phyloP scores from a whole-genome alignment of 2,113 vertebrate genomes.

The Blennius ocellaris region DNA sequence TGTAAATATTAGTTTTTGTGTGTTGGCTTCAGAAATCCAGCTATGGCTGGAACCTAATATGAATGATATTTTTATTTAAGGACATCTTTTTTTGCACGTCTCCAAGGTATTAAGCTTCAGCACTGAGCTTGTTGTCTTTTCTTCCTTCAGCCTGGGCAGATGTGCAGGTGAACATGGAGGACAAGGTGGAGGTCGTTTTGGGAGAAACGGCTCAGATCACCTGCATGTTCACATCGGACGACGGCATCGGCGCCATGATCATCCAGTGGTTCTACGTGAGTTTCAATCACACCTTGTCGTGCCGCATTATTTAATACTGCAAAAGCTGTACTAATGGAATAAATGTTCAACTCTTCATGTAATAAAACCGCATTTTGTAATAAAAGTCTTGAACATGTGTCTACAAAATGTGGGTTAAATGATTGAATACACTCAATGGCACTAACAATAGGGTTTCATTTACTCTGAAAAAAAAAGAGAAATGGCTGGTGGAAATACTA shows the following conservation, averaged over 20 bases:
- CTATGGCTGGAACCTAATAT: background rate
- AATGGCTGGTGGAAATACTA: too few relatives aligned
- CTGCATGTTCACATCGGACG: slow-evolving; percentile 58
- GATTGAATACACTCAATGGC: too few relatives aligned
- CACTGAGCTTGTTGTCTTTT: background rate
- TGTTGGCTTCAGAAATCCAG: background rate
- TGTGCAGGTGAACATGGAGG: slow-evolving; percentile 67
- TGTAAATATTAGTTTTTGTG: background rate
- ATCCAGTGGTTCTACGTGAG: slow-evolving; percentile 71
- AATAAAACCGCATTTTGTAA: too few relatives aligned
- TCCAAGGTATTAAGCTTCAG: background rate
- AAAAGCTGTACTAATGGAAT: too few relatives aligned
- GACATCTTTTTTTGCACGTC: background rate
- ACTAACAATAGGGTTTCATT: too few relatives aligned
- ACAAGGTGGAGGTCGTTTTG: slow-evolving; percentile 64
- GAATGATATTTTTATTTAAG: too few relatives aligned
- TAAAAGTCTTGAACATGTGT: too few relatives aligned
- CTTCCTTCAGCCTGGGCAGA: slow-evolving; percentile 50
- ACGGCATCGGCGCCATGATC: slow-evolving; percentile 35
- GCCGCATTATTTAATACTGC: too few relatives aligned
- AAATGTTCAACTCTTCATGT: too few relatives aligned
- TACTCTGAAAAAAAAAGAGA: too few relatives aligned
- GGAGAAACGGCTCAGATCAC: slow-evolving; percentile 44
- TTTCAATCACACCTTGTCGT: slow-evolving; percentile 3
- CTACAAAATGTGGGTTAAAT: too few relatives aligned